Evolutionary conservation across 2,113 vertebrate species (phyloP).

Genomic region (Rhadina sibilatrix): DNA sequence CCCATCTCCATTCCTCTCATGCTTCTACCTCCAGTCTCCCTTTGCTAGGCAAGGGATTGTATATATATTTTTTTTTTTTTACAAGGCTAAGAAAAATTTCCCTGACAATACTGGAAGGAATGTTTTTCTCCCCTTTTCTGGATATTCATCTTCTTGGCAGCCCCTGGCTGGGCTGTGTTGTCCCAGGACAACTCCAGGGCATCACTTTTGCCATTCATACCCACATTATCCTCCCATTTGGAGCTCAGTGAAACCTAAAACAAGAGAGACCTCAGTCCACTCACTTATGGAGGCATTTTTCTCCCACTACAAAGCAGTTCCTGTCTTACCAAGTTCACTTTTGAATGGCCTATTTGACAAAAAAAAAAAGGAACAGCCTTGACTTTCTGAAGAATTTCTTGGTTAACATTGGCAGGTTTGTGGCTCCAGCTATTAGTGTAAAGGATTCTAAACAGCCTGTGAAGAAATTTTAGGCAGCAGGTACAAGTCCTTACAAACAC

Average conservation of each 20-base stretch:
- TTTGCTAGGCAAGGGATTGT: not conserved
- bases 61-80: not conserved
- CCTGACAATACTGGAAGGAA: not conserved
- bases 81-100: not conserved
- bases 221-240: not conserved
- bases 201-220: not conserved
- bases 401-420: not conserved
- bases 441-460: not conserved
- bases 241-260: not conserved
- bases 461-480: not conserved
- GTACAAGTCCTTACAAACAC: not conserved
- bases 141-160: not conserved
- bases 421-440: not conserved
- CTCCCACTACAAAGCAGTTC: not conserved
- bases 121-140: not conserved
- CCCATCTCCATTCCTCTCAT: not conserved
- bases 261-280: not conserved
- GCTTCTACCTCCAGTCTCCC: not conserved
- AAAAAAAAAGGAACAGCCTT: not conserved
- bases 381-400: not conserved
- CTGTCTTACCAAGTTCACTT: not conserved
- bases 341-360: not conserved
- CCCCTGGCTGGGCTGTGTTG: not conserved
- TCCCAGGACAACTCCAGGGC: not conserved
- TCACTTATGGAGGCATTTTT: fast-evolving